Conservation (phyloP, 1,140 invertebrate genomes). For the Ceratina australensis region DNA sequence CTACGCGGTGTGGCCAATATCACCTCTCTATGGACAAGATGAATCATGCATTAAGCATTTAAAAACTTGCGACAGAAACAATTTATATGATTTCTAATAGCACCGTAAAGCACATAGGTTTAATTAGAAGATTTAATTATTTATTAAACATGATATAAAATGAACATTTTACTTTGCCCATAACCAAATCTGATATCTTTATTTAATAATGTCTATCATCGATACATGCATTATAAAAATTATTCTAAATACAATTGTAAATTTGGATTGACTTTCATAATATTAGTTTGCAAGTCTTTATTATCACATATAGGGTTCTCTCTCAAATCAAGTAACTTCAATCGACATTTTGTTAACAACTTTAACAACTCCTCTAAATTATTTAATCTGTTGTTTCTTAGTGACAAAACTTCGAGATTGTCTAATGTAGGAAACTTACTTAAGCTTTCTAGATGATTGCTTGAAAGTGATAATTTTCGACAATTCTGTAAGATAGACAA, state of each 20-base stretch:
- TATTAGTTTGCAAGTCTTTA: slow-evolving; percentile 21
- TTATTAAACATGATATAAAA: not conserved
- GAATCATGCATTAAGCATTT: no score
- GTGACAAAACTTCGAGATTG: slow-evolving; percentile 67
- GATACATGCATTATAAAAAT: slow-evolving; percentile 15
- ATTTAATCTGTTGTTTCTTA: slow-evolving; percentile 70
- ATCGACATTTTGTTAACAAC: slow-evolving; percentile 63
- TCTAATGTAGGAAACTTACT: slow-evolving; percentile 68
- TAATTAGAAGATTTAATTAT: no score
- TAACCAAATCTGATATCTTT: not conserved
- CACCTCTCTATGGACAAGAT: no score
- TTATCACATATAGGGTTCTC: slow-evolving; percentile 68
- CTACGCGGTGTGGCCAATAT: no score
- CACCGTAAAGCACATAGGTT: no score
- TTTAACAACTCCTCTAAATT: slow-evolving; percentile 68
- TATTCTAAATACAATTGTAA: slow-evolving; percentile 45
- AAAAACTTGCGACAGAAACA: no score
- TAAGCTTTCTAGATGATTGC: slow-evolving; percentile 69
- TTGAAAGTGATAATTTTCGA: slow-evolving; percentile 68
- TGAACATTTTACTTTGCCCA: not conserved
- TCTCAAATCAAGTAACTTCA: slow-evolving; percentile 69
- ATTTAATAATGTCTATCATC: slow-evolving; percentile 14
- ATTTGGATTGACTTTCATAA: slow-evolving; percentile 40
- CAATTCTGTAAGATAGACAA: slow-evolving; percentile 73
- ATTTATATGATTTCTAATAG: no score